phyloP scores from a whole-genome alignment of 2,797 vertebrate species.

The Paramormyrops hopkinsi region DNA sequence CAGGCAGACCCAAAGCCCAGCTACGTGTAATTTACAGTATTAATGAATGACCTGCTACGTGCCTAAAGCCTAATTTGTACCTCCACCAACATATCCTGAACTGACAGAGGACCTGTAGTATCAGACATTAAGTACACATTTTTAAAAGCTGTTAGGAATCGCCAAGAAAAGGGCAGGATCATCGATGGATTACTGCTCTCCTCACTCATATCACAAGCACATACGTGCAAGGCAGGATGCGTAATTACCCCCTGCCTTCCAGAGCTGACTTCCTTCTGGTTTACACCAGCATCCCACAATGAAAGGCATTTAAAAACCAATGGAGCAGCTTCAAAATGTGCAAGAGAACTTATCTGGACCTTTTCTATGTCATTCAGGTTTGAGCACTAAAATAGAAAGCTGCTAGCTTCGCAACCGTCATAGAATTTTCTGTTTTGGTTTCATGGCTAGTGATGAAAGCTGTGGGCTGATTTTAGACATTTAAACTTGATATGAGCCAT shows the following conservation, averaged over 20 bases:
- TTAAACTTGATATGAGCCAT: background rate
- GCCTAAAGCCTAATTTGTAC: background rate
- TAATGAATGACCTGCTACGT: background rate
- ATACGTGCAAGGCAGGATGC: background rate
- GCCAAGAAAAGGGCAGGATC: background rate
- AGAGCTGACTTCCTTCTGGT: background rate
- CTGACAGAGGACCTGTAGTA: background rate
- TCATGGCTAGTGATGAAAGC: background rate
- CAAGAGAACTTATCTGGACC: background rate
- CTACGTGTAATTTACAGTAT: background rate
- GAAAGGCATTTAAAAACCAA: background rate
- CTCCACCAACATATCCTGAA: background rate
- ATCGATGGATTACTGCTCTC: slow-evolving; percentile 11
- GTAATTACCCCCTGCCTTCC: background rate
- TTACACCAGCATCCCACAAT: background rate
- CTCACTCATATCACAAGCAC: slow-evolving; percentile 16
- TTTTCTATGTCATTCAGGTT: background rate
- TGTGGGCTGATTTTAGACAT: slow-evolving; percentile 2
- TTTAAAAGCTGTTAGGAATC: background rate
- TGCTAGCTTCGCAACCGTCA: background rate
- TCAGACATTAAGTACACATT: background rate
- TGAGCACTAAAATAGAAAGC: background rate
- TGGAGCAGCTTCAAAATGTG: background rate
- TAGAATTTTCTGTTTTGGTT: background rate
- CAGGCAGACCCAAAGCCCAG: background rate